Evolutionary conservation across 2,113 vertebrate species (phyloP), one percentile per base, ranked within the genome.

Genomic region (Ceyx melanurus): DNA sequence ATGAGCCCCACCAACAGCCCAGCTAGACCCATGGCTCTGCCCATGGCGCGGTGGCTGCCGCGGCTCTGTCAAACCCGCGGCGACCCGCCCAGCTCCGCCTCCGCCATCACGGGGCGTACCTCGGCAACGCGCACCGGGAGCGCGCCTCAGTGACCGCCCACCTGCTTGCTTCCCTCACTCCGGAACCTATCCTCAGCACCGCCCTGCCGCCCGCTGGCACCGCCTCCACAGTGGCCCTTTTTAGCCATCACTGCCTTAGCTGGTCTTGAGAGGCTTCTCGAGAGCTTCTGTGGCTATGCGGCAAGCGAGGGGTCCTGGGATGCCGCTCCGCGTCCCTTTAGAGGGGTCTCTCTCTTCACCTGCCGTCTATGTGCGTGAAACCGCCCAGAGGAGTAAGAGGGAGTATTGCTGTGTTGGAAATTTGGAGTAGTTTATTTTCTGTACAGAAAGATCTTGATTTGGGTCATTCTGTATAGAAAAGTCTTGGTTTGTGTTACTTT

Each of bases 341-440:
- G n/a, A 1, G 28, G 18, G 26, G 1, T 3, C 7, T 16, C 19
- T 3, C 10, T 7, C 16, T 4, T 7, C 10, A 3, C 18, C 23
- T 22, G 43, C 2, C 51, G 3, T 3, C 18, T 35, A 3, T 1
- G 3, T 3, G 4, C 6, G 3, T 1, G 51, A 18, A 25, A 8
- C 9, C 0, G 0, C 13, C 7, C 1, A 3, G 2, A 11, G 11
- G 37, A 40, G 0, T 11, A 10, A 12, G 1, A 10, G 19, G 8
- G 15, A 23, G 9, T 0, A 0, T 8, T 10, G 26, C 22, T n/a
- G 22, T 6, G 17, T 2, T 5, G 28, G 46, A 14, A 9, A 2
- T 13, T 26, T 6, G 5, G 19, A 15, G 10, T 6, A 1, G 13
- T 22, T 45, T 68, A 6, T 20, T 53, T 71, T 66, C 46, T 35